Evolutionary conservation across 2,888 invertebrate genomes (phyloP), one percentile per base, ranked within the genome.

Genomic region (Chironomus tentans): DNA sequence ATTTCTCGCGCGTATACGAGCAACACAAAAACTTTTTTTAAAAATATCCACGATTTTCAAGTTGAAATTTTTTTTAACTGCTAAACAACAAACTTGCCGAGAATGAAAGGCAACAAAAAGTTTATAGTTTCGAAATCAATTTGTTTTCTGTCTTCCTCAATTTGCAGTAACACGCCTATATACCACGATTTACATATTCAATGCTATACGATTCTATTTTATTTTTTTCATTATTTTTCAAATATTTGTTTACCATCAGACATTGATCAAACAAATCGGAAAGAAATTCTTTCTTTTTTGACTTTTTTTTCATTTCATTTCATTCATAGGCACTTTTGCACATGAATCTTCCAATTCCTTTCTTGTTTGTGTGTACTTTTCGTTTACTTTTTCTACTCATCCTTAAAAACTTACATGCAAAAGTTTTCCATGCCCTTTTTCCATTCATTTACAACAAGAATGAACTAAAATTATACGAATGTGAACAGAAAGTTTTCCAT

Each of bases 181-280:
- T 38, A 62, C 56, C 56, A 18, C 56, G 15, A 18, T 50, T 56
- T 56, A 56, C 56, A 56, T 56, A 18, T 73, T 38, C 28, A 10
- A 28, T 56, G n/a, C 56, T 28, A 62, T 73, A 18, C 18, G 24
- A 24, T 18, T 73, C 56, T 15, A 61, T 62, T 72, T 28, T 21
- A n/a, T n/a, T 61, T 61, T 73, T 62, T 62, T 73, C 46, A 38
- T 28, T 73, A 38, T 38, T 38, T 38, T 38, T 38, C 38, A 38
- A 38, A 38, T 38, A 38, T 38, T 38, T 38, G 38, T 68, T 38
- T 56, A 62, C 72, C 56, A 18, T 38, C 72, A 73, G 61, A 73
- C 72, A 73, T 73, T 73, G 72, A 73, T 73, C 72, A 73, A 73
- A 73, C 72, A 73, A 73, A 62, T 56, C 72, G 72, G 56, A 56